These are phyloP conservation scores for Odontamblyopus lacepedii DNA, from an alignment of 2,797 vertebrate genomes.

Conservation along the genomic window DNA sequence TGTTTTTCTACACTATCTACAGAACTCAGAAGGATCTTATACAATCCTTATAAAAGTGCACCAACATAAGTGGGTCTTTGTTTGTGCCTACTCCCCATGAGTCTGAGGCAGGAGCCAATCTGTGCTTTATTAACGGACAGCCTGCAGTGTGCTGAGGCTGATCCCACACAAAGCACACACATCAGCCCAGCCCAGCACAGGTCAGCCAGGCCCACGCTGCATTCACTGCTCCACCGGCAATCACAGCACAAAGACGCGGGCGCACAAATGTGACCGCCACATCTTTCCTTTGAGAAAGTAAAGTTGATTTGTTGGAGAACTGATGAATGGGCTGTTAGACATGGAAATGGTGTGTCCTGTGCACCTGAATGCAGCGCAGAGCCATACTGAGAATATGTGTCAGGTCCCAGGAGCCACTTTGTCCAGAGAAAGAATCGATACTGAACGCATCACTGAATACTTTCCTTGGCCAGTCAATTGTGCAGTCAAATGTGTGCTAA, in stretches of 20 bases:
- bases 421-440: not conserved
- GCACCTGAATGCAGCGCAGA: not conserved
- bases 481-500: not conserved
- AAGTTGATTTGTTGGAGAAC: not conserved
- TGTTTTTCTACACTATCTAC: not conserved
- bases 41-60: not conserved
- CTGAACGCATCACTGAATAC: not conserved
- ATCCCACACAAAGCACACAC: conserved; percentile 4
- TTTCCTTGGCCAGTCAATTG: not conserved
- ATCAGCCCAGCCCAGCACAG: not conserved
- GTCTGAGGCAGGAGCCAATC: not conserved
- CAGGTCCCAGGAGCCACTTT: not conserved
- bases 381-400: not conserved
- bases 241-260: not conserved
- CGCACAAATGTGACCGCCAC: conserved; percentile 14
- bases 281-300: not conserved
- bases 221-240: conserved; percentile 7
- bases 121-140: conserved; percentile 33
- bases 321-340: not conserved
- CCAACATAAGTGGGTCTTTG: not conserved
- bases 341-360: not conserved
- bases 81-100: conserved; percentile 12
- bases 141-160: conserved; percentile 9
- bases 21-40: not conserved
- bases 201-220: conserved; percentile 9